A percentile compares a stretch with the other conserved stretches of the same genome.
Evolutionary conservation across 2,113 vertebrate species (phyloP).

Genomic region (Herpetotheres cachinnans): DNA sequence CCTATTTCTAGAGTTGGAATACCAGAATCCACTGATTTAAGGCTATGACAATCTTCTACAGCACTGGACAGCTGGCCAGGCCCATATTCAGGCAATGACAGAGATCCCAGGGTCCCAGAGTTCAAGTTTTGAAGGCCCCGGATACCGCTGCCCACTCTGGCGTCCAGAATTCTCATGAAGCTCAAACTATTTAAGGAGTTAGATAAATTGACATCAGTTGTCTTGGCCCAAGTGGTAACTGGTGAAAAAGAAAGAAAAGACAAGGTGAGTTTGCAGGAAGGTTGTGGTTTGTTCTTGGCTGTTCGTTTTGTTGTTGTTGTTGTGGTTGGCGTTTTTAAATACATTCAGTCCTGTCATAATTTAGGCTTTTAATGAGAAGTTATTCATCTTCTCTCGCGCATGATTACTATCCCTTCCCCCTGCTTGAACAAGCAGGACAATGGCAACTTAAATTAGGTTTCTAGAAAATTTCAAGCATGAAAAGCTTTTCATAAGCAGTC

Average conservation of each 20-base stretch:
- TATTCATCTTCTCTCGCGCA: neutral
- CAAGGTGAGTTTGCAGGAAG: neutral
- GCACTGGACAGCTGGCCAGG: conserved; percentile 50
- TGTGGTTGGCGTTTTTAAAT: neutral
- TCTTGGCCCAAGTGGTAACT: conserved; percentile 71
- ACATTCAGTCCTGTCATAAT: neutral
- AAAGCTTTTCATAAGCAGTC: neutral
- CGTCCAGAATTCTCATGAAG: conserved; percentile 60
- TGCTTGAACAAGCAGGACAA: neutral
- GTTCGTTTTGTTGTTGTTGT: neutral
- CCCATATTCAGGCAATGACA: conserved; percentile 48
- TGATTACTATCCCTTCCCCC: neutral
- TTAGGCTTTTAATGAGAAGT: neutral
- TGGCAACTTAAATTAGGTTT: neutral
- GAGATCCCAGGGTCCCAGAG: neutral
- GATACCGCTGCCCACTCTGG: conserved; percentile 15
- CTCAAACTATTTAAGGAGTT: conserved; percentile 66
- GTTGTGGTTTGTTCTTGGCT: neutral
- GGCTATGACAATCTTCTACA: conserved; percentile 78
- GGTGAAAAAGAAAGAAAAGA: neutral
- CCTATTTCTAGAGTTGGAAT: conserved; percentile 91
- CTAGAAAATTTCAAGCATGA: neutral
- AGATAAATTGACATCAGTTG: conserved; percentile 61
- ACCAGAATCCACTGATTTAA: conserved; percentile 88
- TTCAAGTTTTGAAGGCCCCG: conserved; percentile 41